Evolutionary conservation across 2,888 invertebrate species (phyloP), one percentile per base, ranked within the genome.

Genomic region (Brachyptera putata): DNA sequence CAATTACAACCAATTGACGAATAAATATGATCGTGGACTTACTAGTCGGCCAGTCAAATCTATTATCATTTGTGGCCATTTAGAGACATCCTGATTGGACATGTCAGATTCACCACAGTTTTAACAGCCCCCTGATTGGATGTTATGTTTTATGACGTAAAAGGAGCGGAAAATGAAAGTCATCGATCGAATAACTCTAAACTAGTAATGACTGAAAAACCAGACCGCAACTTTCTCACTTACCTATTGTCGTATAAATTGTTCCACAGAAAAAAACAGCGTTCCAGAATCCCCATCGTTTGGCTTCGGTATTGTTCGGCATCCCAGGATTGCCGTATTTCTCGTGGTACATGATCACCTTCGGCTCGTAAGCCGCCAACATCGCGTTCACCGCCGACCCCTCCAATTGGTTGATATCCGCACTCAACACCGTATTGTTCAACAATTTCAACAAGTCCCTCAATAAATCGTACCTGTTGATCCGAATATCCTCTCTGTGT

Each of bases 221-320:
- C n/a, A n/a, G n/a, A n/a, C n/a, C n/a, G n/a, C n/a, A n/a, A n/a
- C n/a, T n/a, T n/a, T n/a, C n/a, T n/a, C n/a, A 75, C 84, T 82
- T 70, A 92, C 93, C 93, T 70, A 93, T 93, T 11, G 92, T 93
- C 11, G 93, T 93, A 69, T 87, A 92, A 70, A 93, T 87, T 22
- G 93, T 93, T 41, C 91, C 89, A 66, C 91, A 89, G 69, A 87
- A 93, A 68, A 93, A 91, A 75, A 93, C 84, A 0, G 92, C 81
- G 71, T 91, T 91, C 87, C 87, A 89, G 72, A 91, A 90, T 0
- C 85, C 83, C 93, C 93, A 93, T 0, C 82, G 80, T 65, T 77
- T 81, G 37, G 79, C 76, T 43, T 73, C 74, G 2, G 66, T 63
- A 36, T 65, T 66, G 30, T 66, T 66, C n/a, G n/a, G n/a, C n/a